Evolutionary conservation across 2,888 invertebrate species (phyloP), one percentile per base, ranked within the genome.

Genomic region (Eupithecia subfuscata): DNA sequence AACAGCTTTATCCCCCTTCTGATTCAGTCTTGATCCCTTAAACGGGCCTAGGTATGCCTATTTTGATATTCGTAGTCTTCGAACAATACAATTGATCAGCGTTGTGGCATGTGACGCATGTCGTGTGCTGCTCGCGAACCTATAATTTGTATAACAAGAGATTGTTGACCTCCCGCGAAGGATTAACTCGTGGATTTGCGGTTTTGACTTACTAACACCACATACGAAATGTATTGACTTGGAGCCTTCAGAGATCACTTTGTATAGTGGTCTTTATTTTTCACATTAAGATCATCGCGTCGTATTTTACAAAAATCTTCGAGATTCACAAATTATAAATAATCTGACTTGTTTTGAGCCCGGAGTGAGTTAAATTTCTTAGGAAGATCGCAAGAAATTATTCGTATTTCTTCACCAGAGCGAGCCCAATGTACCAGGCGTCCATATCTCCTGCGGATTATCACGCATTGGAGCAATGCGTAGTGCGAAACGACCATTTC

Each of bases 381-480:
- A 0, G 22, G 52, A 52, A 22, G n/a, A 40, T 22, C 14, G 14
- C 34, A 64, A 52, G 25, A 73, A 71, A 73, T 82, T 82, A 84
- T 85, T 85, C 85, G 76, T 79, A 82, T 85, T 85, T 85, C 85
- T 85, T 87, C 83, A 87, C 85, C 82, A 83, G 81, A 83, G 77
- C 82, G 70, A 65, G 75, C 74, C 70, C 71, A 69, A 77, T 76
- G 82, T 87, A 89, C 86, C 83, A 89, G 86, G 87, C 82, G 79
- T 83, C 73, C 84, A 88, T 87, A 83, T 82, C 80, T 80, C 79
- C 69, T 80, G 82, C 67, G 81, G 84, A 78, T 82, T 80, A 80
- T 81, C 82, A 83, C 83, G 78, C 82, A 81, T 79, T 81, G 80
- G 78, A 75, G 77, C 75, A 79, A 77, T 81, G 79, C 79, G 79